Conservation (phyloP, 53 echinoderm and acorn worm species). For the Temnopleurus reevesii region DNA sequence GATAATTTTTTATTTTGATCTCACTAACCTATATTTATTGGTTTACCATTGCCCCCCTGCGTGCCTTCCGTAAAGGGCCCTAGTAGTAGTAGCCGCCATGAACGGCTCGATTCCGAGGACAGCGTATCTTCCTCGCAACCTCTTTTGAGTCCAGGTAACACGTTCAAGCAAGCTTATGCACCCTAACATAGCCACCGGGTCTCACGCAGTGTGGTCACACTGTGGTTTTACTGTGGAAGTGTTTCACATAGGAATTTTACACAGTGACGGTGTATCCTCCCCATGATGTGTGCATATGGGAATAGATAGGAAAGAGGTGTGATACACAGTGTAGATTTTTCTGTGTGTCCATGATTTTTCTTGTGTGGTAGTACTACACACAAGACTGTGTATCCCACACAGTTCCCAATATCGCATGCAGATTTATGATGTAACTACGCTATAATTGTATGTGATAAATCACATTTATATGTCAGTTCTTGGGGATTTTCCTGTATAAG, state of each 20-base stretch:
- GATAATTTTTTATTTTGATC: conserved; percentile 31
- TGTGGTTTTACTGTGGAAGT: background rate
- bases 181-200: background rate
- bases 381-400: background rate
- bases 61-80: conserved; percentile 74
- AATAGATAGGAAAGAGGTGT: background rate
- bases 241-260: background rate
- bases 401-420: too few relatives aligned
- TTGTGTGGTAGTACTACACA: background rate
- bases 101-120: conserved; percentile 95
- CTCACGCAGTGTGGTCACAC: background rate
- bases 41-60: conserved; percentile 42
- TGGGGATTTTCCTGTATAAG: background rate
- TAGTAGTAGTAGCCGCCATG: conserved; percentile 81
- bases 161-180: conserved; percentile 18
- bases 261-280: background rate
- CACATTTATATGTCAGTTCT: background rate
- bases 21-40: conserved; percentile 52
- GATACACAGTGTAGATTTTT: background rate
- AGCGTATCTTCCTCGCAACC: conserved; percentile 95
- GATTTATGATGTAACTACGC: background rate
- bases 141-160: conserved; percentile 90
- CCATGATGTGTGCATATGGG: background rate
- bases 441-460: background rate
- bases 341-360: background rate